phyloP scores from a whole-genome alignment of 1,140 invertebrate species.

The Neoseiulus cucumeris region DNA sequence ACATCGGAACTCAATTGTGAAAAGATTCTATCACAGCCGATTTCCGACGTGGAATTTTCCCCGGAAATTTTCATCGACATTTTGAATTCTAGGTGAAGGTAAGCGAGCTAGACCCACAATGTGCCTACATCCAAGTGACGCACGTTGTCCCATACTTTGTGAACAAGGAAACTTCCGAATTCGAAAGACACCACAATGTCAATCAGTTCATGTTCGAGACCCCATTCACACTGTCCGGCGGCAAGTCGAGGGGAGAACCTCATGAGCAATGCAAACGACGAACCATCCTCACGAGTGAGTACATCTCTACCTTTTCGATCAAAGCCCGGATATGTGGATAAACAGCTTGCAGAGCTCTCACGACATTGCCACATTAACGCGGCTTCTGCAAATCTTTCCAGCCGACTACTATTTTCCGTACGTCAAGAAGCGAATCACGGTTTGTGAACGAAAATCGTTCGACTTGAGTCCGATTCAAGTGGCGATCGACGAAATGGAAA shows the following conservation, averaged over 20 bases:
- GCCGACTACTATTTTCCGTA: conserved; percentile 71
- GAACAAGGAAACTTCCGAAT: conserved; percentile 37
- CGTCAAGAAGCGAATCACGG: conserved; percentile 63
- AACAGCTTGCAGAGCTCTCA: too few species aligned
- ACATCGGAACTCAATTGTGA: not conserved
- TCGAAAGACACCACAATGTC: conserved; percentile 69
- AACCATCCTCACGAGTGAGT: conserved; percentile 55
- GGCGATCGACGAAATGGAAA: conserved; percentile 76
- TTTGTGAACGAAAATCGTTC: conserved; percentile 46
- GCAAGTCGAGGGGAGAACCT: conserved; percentile 45
- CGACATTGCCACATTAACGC: too few species aligned
- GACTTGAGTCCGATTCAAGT: conserved; percentile 79
- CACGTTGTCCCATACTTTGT: conserved; percentile 51
- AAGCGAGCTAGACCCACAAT: conserved; percentile 51
- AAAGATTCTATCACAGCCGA: too few species aligned
- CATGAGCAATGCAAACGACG: conserved; percentile 70
- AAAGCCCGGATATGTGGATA: too few species aligned
- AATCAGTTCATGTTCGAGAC: conserved; percentile 74
- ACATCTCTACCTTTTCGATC: conserved; percentile 13
- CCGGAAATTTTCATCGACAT: too few species aligned
- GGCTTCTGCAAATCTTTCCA: conserved; percentile 25
- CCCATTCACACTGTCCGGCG: conserved; percentile 64
- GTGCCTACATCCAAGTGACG: conserved; percentile 78
- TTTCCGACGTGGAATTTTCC: too few species aligned
- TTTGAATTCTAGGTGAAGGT: conserved; percentile 46